These are phyloP conservation scores for Tetragonisca angustula DNA, from an alignment of 2,888 invertebrate species.

Conservation along the genomic window DNA sequence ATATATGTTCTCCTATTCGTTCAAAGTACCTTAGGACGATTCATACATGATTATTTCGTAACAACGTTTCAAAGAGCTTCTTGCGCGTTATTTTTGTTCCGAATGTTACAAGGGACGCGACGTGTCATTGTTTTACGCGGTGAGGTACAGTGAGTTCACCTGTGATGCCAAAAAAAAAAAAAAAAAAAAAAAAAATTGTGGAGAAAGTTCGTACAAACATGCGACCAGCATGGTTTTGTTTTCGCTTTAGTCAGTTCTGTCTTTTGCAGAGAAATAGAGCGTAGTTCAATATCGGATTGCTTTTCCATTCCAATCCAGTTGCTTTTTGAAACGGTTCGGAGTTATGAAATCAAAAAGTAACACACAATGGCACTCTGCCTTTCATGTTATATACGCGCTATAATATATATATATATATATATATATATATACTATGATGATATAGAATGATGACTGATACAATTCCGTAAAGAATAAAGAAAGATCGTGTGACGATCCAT, in stretches of 20 bases:
- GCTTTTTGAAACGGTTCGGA: neutral
- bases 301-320: neutral
- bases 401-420: no score
- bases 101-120: neutral
- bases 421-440: no score
- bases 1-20: no score
- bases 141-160: neutral
- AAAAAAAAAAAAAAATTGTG: neutral
- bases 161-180: no score
- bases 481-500: no score
- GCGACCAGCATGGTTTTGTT: neutral
- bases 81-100: neutral
- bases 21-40: neutral
- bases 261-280: neutral
- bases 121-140: neutral
- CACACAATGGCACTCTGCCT: neutral
- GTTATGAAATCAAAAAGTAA: neutral
- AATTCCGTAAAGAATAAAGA: no score
- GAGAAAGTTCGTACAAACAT: neutral
- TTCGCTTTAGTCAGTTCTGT: neutral
- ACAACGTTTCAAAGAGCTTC: neutral
- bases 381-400: neutral
- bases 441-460: no score
- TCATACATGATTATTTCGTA: neutral
- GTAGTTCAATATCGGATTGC: neutral